These are phyloP conservation scores for Lasioglossum oenotherae DNA, from an alignment of 2,888 invertebrate genomes.

Conservation along the genomic window DNA sequence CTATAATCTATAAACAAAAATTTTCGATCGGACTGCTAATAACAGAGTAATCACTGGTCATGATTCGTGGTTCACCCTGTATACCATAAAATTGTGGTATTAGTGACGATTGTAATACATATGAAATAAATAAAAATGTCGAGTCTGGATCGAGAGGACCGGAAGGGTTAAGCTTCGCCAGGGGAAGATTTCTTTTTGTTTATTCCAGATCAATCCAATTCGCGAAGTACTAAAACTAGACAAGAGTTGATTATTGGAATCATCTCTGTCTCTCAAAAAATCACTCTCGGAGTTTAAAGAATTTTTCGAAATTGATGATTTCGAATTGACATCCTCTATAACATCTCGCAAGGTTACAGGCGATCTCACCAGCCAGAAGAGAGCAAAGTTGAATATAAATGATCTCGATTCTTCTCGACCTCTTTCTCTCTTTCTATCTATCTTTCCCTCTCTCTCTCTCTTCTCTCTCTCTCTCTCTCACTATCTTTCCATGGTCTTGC, in stretches of 20 bases:
- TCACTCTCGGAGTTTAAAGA: not conserved
- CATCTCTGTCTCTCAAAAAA: not conserved
- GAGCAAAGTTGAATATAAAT: not conserved
- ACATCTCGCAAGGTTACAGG: not conserved
- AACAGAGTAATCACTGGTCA: too few relatives aligned
- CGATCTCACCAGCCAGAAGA: not conserved
- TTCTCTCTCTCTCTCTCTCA: not conserved
- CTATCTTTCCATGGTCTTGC: constrained; percentile 1
- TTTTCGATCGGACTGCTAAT: too few relatives aligned
- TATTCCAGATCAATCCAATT: too few relatives aligned
- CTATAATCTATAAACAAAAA: too few relatives aligned
- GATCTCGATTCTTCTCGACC: not conserved
- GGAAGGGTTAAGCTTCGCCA: not conserved
- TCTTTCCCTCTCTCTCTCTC: not conserved
- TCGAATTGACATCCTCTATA: too few relatives aligned
- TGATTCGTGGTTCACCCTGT: too few relatives aligned
- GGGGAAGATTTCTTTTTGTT: not conserved
- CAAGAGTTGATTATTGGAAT: not conserved
- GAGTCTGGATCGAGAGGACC: too few relatives aligned
- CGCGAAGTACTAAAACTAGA: too few relatives aligned
- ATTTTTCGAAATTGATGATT: not conserved
- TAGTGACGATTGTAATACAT: too few relatives aligned
- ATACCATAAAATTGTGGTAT: too few relatives aligned
- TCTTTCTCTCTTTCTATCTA: not conserved
- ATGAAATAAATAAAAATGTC: too few relatives aligned